Conservation (phyloP, 2,888 invertebrate genomes). For the Oligia latruncula region DNA sequence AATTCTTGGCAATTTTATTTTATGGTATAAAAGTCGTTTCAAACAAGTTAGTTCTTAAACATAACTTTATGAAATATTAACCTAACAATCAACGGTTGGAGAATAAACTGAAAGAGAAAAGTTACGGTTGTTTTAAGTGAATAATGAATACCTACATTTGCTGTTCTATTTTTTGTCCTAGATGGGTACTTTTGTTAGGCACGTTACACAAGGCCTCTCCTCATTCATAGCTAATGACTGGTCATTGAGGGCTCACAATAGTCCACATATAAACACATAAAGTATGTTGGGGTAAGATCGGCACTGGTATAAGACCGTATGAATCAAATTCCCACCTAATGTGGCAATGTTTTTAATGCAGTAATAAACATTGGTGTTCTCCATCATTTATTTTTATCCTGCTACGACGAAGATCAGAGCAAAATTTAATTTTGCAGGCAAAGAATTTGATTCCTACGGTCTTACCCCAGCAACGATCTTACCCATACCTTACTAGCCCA, state of each 20-base stretch:
- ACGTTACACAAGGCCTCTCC: neutral
- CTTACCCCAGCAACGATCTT: too few species aligned
- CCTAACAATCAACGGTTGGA: neutral
- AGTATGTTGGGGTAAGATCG: too few species aligned
- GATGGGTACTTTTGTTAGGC: constrained; percentile 1
- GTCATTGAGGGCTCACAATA: constrained; percentile 36
- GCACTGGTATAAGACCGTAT: too few species aligned
- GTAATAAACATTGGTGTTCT: too few species aligned
- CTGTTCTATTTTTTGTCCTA: constrained; percentile 2
- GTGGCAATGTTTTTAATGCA: too few species aligned
- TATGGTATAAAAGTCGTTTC: constrained; percentile 7
- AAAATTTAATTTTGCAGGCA: too few species aligned
- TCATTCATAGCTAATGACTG: constrained; percentile 42
- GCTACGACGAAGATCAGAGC: too few species aligned
- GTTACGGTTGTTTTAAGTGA: neutral
- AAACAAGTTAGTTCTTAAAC: neutral
- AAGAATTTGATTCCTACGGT: too few species aligned
- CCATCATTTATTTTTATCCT: too few species aligned
- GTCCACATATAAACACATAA: constrained; percentile 11
- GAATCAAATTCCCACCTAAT: too few species aligned
- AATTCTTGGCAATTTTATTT: constrained; percentile 15
- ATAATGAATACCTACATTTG: neutral
- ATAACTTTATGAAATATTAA: constrained; percentile 2
- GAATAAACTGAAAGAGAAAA: neutral
- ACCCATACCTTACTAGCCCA: neutral